A percentile compares a stretch with the other conserved stretches of the same genome.
phyloP scores from a whole-genome alignment of 2,797 vertebrate genomes.

The Muscicapa striata region DNA sequence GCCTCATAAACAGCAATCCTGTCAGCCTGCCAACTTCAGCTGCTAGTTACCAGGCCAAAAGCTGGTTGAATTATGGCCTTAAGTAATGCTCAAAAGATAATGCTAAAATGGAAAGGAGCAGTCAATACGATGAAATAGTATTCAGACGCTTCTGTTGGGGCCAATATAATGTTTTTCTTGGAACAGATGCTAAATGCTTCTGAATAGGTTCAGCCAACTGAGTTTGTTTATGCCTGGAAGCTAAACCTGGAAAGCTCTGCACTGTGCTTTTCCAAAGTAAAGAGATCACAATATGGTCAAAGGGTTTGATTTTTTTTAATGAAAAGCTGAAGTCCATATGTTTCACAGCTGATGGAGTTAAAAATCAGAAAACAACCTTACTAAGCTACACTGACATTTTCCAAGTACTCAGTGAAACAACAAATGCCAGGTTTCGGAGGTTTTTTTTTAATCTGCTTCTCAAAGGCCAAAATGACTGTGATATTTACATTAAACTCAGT shows the following conservation, averaged over 20 bases:
- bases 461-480: neutral
- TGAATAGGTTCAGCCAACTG: neutral
- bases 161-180: conserved; percentile 14
- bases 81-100: neutral
- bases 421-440: neutral
- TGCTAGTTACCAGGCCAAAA: neutral
- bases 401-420: neutral
- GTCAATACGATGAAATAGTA: neutral
- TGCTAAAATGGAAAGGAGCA: neutral
- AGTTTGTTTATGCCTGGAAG: neutral
- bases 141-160: neutral
- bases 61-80: neutral
- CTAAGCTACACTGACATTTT: neutral
- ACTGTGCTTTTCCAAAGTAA: neutral
- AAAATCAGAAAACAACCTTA: neutral
- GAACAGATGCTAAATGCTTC: neutral
- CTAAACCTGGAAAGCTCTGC: conserved; percentile 14
- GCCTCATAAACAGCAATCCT: neutral
- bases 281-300: neutral
- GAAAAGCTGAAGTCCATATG: neutral
- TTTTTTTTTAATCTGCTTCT: neutral
- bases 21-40: neutral
- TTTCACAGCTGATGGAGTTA: neutral
- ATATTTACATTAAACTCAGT: conserved; percentile 6
- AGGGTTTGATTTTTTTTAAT: neutral